These are phyloP conservation scores for Drosophila truncata DNA, from an alignment of 1,140 invertebrate genomes.

Conservation along the genomic window DNA sequence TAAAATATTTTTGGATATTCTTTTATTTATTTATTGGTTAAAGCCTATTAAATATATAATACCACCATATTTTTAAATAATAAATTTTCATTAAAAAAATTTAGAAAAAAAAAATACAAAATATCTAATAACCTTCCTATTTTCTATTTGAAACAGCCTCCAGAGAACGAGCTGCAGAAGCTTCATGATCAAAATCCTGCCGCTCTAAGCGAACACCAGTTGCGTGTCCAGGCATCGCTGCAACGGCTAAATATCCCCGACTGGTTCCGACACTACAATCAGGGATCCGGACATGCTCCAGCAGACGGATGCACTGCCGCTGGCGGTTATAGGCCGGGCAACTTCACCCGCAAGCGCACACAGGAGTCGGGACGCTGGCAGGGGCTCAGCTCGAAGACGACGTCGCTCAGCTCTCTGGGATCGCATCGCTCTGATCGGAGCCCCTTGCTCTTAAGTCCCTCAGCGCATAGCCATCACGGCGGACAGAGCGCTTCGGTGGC, in stretches of 20 bases:
- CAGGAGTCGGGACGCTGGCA: slow-evolving; percentile 90
- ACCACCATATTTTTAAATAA: too few relatives aligned
- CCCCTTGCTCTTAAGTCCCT: slow-evolving; percentile 83
- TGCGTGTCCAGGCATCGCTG: slow-evolving; percentile 95
- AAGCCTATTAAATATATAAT: background rate
- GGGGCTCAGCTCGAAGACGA: slow-evolving; percentile 91
- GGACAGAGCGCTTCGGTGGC: slow-evolving; percentile 59
- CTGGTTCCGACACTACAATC: slow-evolving; percentile 88
- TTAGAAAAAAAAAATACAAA: too few relatives aligned
- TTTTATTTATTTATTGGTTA: too few relatives aligned
- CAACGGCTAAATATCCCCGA: slow-evolving; percentile 97
- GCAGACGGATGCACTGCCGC: slow-evolving; percentile 76
- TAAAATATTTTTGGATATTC: too few relatives aligned
- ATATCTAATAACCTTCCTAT: slow-evolving; percentile 55
- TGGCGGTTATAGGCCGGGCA: slow-evolving; percentile 75
- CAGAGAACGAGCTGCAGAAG: slow-evolving; percentile 96
- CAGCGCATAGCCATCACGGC: slow-evolving; percentile 84
- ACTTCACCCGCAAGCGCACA: slow-evolving; percentile 87
- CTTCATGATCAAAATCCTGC: slow-evolving; percentile 86
- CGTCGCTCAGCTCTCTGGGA: slow-evolving; percentile 90
- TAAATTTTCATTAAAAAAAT: too few relatives aligned
- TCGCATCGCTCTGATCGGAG: slow-evolving; percentile 84
- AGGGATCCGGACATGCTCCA: slow-evolving; percentile 82
- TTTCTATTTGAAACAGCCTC: slow-evolving; percentile 89
- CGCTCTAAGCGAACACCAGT: slow-evolving; percentile 94